phyloP scores from a whole-genome alignment of 2,888 invertebrate genomes.

The Macrophya alboannulata region DNA sequence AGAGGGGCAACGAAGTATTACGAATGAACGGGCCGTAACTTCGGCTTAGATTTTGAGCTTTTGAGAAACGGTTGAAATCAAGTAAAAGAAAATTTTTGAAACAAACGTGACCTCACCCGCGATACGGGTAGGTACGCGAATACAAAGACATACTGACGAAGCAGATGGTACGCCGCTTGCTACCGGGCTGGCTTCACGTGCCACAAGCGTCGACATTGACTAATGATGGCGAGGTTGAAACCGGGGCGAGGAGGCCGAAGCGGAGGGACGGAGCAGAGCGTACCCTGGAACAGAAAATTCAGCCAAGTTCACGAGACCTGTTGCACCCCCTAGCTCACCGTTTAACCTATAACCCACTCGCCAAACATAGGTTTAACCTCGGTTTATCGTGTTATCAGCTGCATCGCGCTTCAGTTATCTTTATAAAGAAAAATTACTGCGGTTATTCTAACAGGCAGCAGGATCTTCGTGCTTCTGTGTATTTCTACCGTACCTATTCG shows the following conservation, averaged over 20 bases:
- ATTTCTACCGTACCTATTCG: not conserved
- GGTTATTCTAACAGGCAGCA: not conserved
- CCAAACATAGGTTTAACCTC: constrained; percentile 80
- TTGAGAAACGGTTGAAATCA: not conserved
- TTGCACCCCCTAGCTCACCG: constrained; percentile 80
- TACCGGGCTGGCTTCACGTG: constrained; percentile 70
- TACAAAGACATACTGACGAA: constrained; percentile 43
- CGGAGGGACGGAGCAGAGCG: constrained; percentile 74
- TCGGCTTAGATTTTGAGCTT: not conserved
- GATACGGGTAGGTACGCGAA: constrained; percentile 18
- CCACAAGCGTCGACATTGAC: constrained; percentile 79
- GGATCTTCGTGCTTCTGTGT: not conserved
- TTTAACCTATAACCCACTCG: constrained; percentile 80
- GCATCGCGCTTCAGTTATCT: constrained; percentile 61
- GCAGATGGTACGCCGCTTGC: constrained; percentile 51
- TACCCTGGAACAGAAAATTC: constrained; percentile 79
- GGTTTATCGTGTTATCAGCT: constrained; percentile 80
- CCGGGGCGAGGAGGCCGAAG: constrained; percentile 63
- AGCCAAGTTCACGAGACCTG: constrained; percentile 80
- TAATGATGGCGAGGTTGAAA: constrained; percentile 78
- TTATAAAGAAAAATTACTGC: constrained; percentile 16
- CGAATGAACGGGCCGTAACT: not conserved
- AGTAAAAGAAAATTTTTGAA: not conserved
- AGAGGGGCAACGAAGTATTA: not conserved
- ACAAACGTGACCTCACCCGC: not conserved